phyloP scores from a whole-genome alignment of 2,797 vertebrate species.

The Avahi laniger region DNA sequence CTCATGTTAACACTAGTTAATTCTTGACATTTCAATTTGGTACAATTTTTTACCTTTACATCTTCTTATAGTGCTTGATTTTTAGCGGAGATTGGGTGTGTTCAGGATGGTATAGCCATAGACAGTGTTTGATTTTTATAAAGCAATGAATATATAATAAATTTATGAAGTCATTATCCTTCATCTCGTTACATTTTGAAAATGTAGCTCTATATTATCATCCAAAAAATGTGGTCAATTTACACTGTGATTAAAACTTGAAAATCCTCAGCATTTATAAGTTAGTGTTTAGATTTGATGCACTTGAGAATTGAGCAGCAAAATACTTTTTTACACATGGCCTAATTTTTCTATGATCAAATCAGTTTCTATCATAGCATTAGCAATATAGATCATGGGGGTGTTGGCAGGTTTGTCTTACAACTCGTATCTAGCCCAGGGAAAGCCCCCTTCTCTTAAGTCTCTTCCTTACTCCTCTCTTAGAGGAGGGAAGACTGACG shows the following conservation, averaged over 20 bases:
- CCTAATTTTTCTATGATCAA: neutral
- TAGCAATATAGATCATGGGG: neutral
- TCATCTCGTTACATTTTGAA: neutral
- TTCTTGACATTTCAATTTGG: neutral
- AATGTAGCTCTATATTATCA: neutral
- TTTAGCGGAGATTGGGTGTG: neutral
- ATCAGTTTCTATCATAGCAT: neutral
- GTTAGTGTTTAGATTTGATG: neutral
- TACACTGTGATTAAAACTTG: neutral
- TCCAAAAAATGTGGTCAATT: neutral
- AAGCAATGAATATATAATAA: neutral
- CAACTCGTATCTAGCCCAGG: neutral
- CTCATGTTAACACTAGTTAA: neutral
- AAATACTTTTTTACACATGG: neutral
- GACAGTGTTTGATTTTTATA: neutral
- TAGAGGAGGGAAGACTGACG: neutral
- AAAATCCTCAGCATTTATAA: neutral
- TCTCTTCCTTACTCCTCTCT: neutral
- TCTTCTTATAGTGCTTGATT: neutral
- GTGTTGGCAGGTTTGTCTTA: neutral
- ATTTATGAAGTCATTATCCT: neutral
- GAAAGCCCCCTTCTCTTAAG: neutral
- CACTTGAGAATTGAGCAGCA: neutral
- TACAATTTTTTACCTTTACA: neutral
- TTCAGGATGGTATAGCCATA: too few species aligned